A percentile compares a stretch with the other conserved stretches of the same genome.
Evolutionary conservation across 2,888 invertebrate genomes (phyloP).

Genomic region (Spatulosminthurus flaviceps): DNA sequence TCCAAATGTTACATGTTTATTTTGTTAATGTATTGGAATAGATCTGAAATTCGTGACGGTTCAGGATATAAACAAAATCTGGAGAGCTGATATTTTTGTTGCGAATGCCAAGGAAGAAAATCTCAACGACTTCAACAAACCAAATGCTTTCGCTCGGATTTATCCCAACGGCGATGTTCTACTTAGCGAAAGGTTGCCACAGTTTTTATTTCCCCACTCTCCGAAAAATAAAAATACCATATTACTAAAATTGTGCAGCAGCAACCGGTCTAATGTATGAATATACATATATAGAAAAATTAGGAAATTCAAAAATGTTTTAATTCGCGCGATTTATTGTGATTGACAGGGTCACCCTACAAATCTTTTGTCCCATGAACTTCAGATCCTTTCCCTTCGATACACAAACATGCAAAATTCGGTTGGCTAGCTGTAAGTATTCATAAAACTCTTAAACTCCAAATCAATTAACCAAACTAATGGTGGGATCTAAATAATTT

Average conservation of each 20-base stretch:
- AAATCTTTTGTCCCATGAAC: slow-evolving; percentile 68
- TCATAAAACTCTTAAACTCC: not conserved
- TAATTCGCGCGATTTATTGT: not conserved
- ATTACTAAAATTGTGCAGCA: no score
- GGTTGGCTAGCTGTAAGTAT: slow-evolving; percentile 67
- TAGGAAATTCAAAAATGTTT: not conserved
- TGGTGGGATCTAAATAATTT: no score
- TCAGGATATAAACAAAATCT: slow-evolving; percentile 65
- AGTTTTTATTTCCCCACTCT: no score
- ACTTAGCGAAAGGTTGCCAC: slow-evolving; percentile 52
- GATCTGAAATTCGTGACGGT: slow-evolving; percentile 55
- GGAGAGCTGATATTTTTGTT: slow-evolving; percentile 69
- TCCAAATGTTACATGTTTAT: no score
- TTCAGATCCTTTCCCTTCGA: slow-evolving; percentile 68
- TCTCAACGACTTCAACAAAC: slow-evolving; percentile 65
- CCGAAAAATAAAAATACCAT: no score
- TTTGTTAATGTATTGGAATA: not conserved
- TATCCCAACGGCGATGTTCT: slow-evolving; percentile 53
- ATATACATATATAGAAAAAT: no score
- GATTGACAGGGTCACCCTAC: slow-evolving; percentile 66
- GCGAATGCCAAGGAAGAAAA: slow-evolving; percentile 68
- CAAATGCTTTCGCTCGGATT: slow-evolving; percentile 66
- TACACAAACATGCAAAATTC: slow-evolving; percentile 67
- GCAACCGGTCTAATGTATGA: no score
- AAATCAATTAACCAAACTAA: no score